Evolutionary conservation across 2,113 vertebrate species (phyloP).

Genomic region (Amphiprion ocellaris): DNA sequence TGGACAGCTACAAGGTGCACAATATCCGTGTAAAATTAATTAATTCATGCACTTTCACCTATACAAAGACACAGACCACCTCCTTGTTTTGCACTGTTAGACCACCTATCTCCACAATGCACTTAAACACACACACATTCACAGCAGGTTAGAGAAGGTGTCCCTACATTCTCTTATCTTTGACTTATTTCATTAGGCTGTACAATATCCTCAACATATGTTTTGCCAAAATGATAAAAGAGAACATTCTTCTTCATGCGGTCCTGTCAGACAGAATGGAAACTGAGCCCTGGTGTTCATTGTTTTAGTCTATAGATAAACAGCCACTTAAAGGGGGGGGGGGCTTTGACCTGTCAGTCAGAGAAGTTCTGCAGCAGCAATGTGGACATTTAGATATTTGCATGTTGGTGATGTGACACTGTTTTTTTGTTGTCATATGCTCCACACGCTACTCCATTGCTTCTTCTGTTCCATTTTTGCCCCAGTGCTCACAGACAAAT

Average conservation of each 20-base stretch:
- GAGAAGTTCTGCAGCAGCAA: background rate
- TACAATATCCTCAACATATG: constrained; percentile 60
- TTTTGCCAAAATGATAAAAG: constrained; percentile 66
- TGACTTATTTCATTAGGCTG: constrained; percentile 65
- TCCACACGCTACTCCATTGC: constrained; percentile 28
- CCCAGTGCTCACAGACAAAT: constrained; percentile 63
- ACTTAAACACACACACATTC: constrained; percentile 14
- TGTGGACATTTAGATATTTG: constrained; percentile 22
- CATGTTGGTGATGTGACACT: constrained; percentile 12
- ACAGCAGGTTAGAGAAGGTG: constrained; percentile 44
- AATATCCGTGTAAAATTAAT: constrained; percentile 49
- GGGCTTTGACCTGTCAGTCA: constrained; percentile 40
- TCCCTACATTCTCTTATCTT: constrained; percentile 65
- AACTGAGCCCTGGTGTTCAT: constrained; percentile 34
- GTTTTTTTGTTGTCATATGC: background rate
- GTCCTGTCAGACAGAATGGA: constrained; percentile 42
- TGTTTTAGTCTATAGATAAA: constrained; percentile 44
- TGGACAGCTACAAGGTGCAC: background rate
- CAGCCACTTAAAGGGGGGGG: constrained; percentile 16
- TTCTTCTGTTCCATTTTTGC: constrained; percentile 53
- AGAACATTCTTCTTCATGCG: constrained; percentile 49
- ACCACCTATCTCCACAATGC: constrained; percentile 12
- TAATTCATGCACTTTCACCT: constrained; percentile 22
- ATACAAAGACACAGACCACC: constrained; percentile 9
- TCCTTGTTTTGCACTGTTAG: constrained; percentile 12